Percentiles rank a stretch among this genome's conserved stretches.
Conservation (phyloP, 92 coral and sea anemone genomes). For the Meandrina meandrites region DNA sequence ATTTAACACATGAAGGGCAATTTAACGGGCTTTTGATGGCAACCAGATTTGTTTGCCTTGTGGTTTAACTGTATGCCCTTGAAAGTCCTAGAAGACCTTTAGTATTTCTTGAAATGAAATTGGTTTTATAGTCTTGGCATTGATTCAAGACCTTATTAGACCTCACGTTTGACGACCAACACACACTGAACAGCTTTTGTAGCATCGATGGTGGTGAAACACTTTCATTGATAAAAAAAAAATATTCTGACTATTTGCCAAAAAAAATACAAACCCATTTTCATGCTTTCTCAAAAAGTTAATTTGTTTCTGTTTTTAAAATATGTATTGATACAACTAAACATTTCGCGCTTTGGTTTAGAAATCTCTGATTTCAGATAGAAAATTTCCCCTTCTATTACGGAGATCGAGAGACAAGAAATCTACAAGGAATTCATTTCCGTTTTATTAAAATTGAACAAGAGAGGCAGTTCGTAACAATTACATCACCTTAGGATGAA, state of each 20-base stretch:
- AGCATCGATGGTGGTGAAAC: background rate
- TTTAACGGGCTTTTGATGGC: conserved; percentile 16
- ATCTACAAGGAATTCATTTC: conserved; percentile 1
- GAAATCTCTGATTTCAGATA: background rate
- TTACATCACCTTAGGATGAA: conserved; percentile 1
- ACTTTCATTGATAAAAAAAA: background rate
- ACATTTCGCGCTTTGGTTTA: background rate
- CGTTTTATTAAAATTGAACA: conserved; percentile 14
- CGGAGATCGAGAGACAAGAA: background rate
- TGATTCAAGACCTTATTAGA: conserved; percentile 15
- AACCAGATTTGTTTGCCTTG: conserved; percentile 27
- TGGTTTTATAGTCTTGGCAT: background rate
- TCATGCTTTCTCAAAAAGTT: background rate
- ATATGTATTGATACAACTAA: background rate
- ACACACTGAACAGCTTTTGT: background rate
- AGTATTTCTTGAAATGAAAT: background rate
- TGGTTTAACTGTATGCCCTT: conserved; percentile 1
- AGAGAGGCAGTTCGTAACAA: background rate
- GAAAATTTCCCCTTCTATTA: background rate
- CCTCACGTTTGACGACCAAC: background rate
- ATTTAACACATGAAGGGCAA: conserved; percentile 8
- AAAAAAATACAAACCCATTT: background rate
- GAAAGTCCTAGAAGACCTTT: conserved; percentile 10
- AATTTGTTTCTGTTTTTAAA: background rate
- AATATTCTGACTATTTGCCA: background rate